Evolutionary conservation across 2,888 invertebrate species (phyloP), one percentile per base, ranked within the genome.

Genomic region (Bhutanitis thaidina): DNA sequence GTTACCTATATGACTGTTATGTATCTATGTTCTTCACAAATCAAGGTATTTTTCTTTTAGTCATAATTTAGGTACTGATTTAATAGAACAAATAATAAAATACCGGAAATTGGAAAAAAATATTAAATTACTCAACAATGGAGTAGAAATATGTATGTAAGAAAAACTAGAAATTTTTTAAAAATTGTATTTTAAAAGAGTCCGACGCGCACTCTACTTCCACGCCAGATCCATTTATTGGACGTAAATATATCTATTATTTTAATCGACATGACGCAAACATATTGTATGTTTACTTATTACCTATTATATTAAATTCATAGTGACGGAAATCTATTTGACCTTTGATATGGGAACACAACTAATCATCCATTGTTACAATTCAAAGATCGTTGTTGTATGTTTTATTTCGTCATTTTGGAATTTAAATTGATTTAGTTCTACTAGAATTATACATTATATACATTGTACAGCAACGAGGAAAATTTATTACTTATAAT

Each of bases 321-420:
- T 57, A 55, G 59, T 58, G 56, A 49, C 51, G 60, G 63, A 60
- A 60, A 63, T 56, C 60, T 59, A 59, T 60, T 57, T 61, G 58
- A 67, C 64, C 65, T 65, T 58, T 65, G 60, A 51, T 63, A 59
- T 60, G 57, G 58, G 58, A 57, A 54, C 64, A 58, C 56, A 56
- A 62, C 58, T 67, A 65, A 67, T 67, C 57, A 57, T 61, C 61
- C 53, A 67, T 67, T 67, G 65, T 65, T 65, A 64, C 58, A 58
- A 66, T 66, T 66, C 66, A 64, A 58, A 63, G 58, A 59, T 57
- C 41, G 51, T 27, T 20, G 52, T 29, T 37, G 38, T 43, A 47
- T 52, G 41, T 52, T 52, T 47, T 43, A 58, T 58, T 57, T 49
- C 40, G 44, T 49, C 50, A 45, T 58, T 53, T 54, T 53, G 29